Evolutionary conservation across 2,888 invertebrate genomes (phyloP).

Genomic region (Holacanthella duospinosa): DNA sequence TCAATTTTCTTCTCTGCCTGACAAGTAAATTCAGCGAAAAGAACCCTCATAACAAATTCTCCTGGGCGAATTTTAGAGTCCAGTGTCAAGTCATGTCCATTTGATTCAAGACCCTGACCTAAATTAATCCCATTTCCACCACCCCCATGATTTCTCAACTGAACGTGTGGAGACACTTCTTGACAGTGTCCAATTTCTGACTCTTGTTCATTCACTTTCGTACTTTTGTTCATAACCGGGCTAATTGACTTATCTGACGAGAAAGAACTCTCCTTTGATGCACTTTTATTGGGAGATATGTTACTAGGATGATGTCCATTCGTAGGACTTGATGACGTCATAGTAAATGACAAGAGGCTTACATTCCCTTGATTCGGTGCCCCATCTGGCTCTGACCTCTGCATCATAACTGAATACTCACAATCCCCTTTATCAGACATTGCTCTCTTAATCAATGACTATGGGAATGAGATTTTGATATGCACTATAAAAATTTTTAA

Average conservation of each 20-base stretch:
- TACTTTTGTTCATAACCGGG: constrained; percentile 11
- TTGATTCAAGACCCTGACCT: not conserved
- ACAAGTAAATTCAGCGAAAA: constrained; percentile 89
- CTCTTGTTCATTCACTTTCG: not conserved
- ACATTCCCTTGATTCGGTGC: constrained; percentile 20
- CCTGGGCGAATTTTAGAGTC: constrained; percentile 56
- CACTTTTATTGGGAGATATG: not conserved
- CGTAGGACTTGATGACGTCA: not conserved
- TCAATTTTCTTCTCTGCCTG: constrained; percentile 95
- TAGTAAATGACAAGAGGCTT: constrained; percentile 1
- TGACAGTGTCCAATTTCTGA: not conserved
- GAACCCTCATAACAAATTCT: constrained; percentile 88
- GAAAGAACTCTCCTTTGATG: not conserved
- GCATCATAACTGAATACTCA: constrained; percentile 12
- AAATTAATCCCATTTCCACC: not conserved
- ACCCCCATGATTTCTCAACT: not conserved
- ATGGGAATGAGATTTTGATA: not conserved
- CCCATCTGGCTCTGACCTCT: constrained; percentile 32
- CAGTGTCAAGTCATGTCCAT: constrained; percentile 7
- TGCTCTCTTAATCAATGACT: too few relatives aligned
- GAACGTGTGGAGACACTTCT: not conserved
- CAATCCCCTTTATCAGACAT: not conserved
- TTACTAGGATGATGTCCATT: not conserved
- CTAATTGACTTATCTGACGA: not conserved
- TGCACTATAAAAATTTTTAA: not conserved